A percentile compares a stretch with the other conserved stretches of the same genome.
These are phyloP conservation scores for Climacteris rufus DNA, from an alignment of 2,113 vertebrate species.

Conservation along the genomic window DNA sequence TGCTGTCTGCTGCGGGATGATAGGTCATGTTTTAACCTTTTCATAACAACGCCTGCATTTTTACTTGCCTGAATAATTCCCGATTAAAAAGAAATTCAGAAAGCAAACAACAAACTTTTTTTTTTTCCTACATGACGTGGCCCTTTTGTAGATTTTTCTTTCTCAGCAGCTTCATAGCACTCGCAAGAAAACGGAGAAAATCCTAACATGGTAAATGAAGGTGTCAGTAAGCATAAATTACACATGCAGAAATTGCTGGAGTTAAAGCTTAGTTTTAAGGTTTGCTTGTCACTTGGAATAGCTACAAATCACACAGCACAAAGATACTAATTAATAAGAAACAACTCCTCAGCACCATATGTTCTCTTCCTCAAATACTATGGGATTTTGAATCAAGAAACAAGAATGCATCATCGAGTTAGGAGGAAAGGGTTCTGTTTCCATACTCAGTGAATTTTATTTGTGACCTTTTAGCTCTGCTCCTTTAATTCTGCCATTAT, in stretches of 20 bases:
- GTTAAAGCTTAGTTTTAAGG: not conserved
- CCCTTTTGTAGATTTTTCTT: not conserved
- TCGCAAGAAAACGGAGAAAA: not conserved
- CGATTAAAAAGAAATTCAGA: not conserved
- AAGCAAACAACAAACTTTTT: not conserved
- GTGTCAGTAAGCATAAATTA: not conserved
- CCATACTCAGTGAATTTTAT: not conserved
- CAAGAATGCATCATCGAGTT: not conserved
- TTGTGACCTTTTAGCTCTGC: not conserved
- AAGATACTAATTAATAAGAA: not conserved
- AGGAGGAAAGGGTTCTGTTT: not conserved
- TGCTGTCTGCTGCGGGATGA: accelerated
- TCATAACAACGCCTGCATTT: not conserved
- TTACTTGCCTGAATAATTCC: not conserved
- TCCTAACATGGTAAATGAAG: not conserved
- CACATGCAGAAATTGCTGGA: not conserved
- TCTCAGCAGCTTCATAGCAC: not conserved
- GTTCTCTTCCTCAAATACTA: not conserved
- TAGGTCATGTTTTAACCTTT: not conserved
- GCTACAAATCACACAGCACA: not conserved
- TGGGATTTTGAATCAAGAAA: not conserved
- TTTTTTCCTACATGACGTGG: not conserved
- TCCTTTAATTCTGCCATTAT: not conserved
- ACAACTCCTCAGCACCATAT: not conserved
- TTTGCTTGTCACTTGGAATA: not conserved